Evolutionary conservation across 2,888 invertebrate genomes (phyloP), one percentile per base, ranked within the genome.

Genomic region (Malthinus seriepunctatus): DNA sequence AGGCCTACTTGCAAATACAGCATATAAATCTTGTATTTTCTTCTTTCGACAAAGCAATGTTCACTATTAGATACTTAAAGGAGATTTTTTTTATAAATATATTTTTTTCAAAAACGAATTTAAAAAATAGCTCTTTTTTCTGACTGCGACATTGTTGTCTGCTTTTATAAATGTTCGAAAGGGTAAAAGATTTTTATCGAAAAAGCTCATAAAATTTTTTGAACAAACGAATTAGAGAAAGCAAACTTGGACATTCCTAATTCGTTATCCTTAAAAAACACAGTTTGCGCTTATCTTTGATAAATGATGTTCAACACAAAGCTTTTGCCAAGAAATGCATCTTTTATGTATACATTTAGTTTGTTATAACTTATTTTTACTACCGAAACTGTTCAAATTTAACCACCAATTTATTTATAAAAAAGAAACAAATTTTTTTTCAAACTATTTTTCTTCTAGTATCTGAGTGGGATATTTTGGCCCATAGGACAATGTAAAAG

Each of bases 171-270:
- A 42, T 42, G 39, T 42, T 42, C 39, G 12, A n/a, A 42, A 42
- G 39, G 39, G 39, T 9, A 42, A 42, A 42, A 23, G 23, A n/a
- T 42, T 42, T 42, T 42, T 42, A 15, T 15, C n/a, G 14, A 37
- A 37, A 39, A 42, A 15, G n/a, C 39, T 42, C 14, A 42, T 42
- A 42, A 42, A 42, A 42, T 42, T 23, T 7, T 23, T 42, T 15
- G 39, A 23, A 42, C 39, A 42, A 42, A 42, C 39, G 39, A 42
- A 42, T 42, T 42, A 42, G 39, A 42, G 39, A 15, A 23, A 42
- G 39, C 39, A 42, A 42, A 42, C 15, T 42, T 42, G 39, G 39
- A 42, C 39, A 42, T 42, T 42, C 39, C 23, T 42, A 42, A 42
- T 42, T 14, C 15, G 23, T 23, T 23, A 23, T 23, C 23, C 23